Evolutionary conservation across 2,888 invertebrate genomes (phyloP).

Genomic region (Epistrophe eligans): DNA sequence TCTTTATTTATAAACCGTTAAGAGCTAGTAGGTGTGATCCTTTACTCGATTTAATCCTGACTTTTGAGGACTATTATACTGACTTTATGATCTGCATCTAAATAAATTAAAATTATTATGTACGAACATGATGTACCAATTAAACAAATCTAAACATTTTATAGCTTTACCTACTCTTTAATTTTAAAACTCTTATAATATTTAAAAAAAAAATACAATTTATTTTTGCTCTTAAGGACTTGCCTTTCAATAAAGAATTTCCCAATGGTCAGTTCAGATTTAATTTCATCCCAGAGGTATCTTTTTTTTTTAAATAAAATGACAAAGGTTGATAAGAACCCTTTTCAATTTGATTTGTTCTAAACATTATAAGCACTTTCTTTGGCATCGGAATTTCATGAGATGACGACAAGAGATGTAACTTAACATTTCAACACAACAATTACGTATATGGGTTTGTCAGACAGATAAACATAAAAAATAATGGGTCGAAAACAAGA

Average conservation of each 20-base stretch:
- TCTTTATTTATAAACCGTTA: no score
- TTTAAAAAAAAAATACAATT: not conserved
- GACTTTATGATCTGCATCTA: no score
- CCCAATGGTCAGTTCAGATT: not conserved
- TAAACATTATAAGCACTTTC: not conserved
- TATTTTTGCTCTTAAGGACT: not conserved
- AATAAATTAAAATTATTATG: no score
- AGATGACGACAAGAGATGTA: not conserved
- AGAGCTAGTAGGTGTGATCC: no score
- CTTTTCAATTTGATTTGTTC: constrained; percentile 24
- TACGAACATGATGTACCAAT: no score
- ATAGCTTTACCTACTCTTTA: no score
- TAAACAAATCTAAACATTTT: no score
- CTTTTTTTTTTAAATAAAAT: not conserved
- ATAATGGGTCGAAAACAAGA: constrained; percentile 4
- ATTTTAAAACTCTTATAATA: no score
- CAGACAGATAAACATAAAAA: not conserved
- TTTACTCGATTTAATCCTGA: no score
- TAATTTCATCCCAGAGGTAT: not conserved
- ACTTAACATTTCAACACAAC: not conserved
- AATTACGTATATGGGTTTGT: constrained; percentile 1
- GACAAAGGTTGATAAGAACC: constrained; percentile 20
- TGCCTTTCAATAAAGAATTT: not conserved
- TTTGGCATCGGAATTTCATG: not conserved
- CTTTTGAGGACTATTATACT: no score